A percentile compares a stretch with the other conserved stretches of the same genome.
These are phyloP conservation scores for Cossypha caffra DNA, from an alignment of 2,797 vertebrate genomes.

Conservation along the genomic window DNA sequence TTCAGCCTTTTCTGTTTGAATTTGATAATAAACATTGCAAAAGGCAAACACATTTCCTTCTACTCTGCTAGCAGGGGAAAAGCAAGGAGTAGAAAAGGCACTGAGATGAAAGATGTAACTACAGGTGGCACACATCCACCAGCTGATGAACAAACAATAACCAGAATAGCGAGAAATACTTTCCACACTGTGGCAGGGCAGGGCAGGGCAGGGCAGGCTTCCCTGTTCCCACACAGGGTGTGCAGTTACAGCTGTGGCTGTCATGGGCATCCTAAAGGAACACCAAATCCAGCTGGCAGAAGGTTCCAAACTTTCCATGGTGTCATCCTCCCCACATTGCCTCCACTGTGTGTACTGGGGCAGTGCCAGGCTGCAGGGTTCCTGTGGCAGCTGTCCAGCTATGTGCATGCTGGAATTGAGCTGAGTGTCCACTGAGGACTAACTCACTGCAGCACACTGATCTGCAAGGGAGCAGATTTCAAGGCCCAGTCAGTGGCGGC, in stretches of 20 bases:
- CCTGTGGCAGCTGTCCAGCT: background rate
- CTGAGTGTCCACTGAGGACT: accelerated
- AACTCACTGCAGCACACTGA: background rate
- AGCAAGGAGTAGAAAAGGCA: background rate
- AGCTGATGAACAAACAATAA: background rate
- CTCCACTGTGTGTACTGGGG: background rate
- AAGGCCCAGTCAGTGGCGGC: background rate
- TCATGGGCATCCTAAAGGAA: background rate
- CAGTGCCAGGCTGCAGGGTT: background rate
- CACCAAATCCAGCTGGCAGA: background rate
- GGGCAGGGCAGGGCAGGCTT: background rate
- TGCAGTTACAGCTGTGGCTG: background rate
- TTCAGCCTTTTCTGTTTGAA: background rate
- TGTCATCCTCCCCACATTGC: background rate
- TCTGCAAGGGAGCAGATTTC: background rate
- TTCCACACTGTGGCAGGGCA: background rate
- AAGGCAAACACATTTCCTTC: background rate
- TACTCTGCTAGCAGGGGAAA: background rate
- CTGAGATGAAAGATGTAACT: background rate
- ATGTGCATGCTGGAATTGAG: accelerated
- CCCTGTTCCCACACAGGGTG: background rate
- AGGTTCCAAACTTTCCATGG: background rate
- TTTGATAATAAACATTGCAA: background rate
- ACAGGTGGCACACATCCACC: background rate
- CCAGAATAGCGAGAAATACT: background rate